Conservation (phyloP, 2,113 vertebrate species). For the Scomber japonicus region DNA sequence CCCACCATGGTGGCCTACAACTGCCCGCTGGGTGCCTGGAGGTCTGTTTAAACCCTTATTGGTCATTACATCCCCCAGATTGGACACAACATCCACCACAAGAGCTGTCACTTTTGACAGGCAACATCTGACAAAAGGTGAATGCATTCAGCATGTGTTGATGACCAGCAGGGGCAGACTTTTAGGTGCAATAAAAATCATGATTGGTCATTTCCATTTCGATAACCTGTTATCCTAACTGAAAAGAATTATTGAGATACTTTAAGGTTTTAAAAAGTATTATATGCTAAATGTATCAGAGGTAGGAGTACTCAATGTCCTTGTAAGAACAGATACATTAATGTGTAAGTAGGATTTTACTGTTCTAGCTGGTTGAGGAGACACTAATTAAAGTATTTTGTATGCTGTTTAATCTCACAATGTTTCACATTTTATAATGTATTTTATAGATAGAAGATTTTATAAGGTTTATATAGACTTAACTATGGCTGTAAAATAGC, state of each 20-base stretch:
- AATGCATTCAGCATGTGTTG: slow-evolving; percentile 20
- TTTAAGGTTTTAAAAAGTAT: too few relatives aligned
- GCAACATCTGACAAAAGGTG: slow-evolving; percentile 19
- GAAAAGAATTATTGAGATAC: neutral
- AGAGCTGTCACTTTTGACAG: slow-evolving; percentile 39
- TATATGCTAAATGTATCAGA: too few relatives aligned
- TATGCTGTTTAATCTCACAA: neutral
- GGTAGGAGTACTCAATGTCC: too few relatives aligned
- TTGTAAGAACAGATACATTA: too few relatives aligned
- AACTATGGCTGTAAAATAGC: too few relatives aligned
- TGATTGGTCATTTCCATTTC: too few relatives aligned
- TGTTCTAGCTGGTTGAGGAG: neutral
- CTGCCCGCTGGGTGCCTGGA: slow-evolving; percentile 35
- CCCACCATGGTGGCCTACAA: slow-evolving; percentile 40
- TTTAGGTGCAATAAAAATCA: neutral
- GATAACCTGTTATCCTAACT: neutral
- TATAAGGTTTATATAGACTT: too few relatives aligned
- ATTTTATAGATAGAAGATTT: too few relatives aligned
- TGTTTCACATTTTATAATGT: neutral
- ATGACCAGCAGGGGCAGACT: neutral
- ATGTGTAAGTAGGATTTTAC: neutral
- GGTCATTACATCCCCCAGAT: slow-evolving; percentile 35
- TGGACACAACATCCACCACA: neutral
- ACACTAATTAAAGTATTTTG: neutral
- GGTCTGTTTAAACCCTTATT: slow-evolving; percentile 47